A percentile compares a stretch with the other conserved stretches of the same genome.
Conservation (phyloP, 2,797 vertebrate species). For the Arctocebus calabarensis region DNA sequence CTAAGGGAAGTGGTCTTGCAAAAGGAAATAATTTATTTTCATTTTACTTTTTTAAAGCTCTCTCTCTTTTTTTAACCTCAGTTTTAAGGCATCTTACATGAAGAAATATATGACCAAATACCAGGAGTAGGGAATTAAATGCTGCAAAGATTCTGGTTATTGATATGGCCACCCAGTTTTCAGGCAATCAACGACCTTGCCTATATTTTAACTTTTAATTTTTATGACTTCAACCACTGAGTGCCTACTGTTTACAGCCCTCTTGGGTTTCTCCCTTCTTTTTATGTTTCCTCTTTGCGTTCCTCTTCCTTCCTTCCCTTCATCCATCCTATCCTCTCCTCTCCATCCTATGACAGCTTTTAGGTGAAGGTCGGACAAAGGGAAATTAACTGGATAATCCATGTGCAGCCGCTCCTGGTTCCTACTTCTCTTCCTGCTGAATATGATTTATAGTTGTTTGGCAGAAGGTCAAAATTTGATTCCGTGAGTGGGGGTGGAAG, state of each 20-base stretch:
- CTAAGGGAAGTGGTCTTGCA: constrained; percentile 22
- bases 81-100: background rate
- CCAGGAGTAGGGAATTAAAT: background rate
- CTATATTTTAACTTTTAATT: constrained; percentile 4
- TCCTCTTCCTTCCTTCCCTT: fast-evolving
- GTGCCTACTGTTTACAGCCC: background rate
- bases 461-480: constrained; percentile 68
- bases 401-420: background rate
- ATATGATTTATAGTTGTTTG: constrained; percentile 72
- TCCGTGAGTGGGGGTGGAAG: constrained; percentile 50
- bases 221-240: constrained; percentile 12
- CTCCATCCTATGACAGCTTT: background rate
- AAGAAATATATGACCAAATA: background rate
- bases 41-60: background rate
- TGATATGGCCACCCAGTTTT: background rate
- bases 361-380: constrained; percentile 58
- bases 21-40: constrained; percentile 40
- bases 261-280: background rate
- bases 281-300: fast-evolving
- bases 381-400: constrained; percentile 63
- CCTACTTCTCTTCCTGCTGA: constrained; percentile 30
- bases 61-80: background rate
- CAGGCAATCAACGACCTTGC: background rate
- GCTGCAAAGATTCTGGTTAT: background rate
- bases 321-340: background rate